Conservation (phyloP, 53 echinoderm and acorn worm genomes). For the Patiria pectinifera region DNA sequence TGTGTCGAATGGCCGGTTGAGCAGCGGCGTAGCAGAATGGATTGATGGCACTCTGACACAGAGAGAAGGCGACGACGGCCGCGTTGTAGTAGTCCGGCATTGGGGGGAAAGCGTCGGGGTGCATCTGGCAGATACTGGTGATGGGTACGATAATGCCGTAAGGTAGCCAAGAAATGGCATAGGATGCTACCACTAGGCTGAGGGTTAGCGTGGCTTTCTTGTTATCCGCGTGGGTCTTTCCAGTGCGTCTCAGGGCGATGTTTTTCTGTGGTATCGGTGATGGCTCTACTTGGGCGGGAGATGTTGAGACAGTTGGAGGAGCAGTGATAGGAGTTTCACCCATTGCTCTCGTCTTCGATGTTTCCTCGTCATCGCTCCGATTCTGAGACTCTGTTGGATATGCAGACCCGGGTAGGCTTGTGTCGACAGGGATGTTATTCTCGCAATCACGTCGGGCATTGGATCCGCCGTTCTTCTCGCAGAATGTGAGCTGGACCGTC, state of each 20-base stretch:
- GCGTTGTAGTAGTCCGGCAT: conserved; percentile 56
- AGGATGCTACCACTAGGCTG: conserved; percentile 43
- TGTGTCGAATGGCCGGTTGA: conserved; percentile 41
- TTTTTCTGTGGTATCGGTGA: neutral
- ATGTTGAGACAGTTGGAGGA: neutral
- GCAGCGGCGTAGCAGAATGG: conserved; percentile 65
- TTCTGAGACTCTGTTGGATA: neutral
- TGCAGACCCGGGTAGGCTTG: conserved; percentile 13
- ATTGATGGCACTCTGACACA: conserved; percentile 55
- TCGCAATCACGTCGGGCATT: neutral
- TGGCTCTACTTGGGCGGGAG: neutral
- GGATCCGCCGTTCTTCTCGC: neutral
- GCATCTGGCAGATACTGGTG: conserved; percentile 39
- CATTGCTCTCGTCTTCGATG: neutral
- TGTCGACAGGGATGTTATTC: neutral
- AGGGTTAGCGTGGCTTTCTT: conserved; percentile 58
- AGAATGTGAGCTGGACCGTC: conserved; percentile 2
- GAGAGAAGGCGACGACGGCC: conserved; percentile 20
- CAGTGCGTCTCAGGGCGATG: neutral
- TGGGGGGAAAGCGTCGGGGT: conserved; percentile 35
- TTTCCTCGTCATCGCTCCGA: neutral
- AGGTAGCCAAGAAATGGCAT: conserved; percentile 55
- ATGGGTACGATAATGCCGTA: conserved; percentile 48
- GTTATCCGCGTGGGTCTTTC: neutral
- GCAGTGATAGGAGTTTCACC: neutral